Evolutionary conservation across 2,113 vertebrate genomes (phyloP), one percentile per base, ranked within the genome.

Genomic region (Amphilophus citrinellus): DNA sequence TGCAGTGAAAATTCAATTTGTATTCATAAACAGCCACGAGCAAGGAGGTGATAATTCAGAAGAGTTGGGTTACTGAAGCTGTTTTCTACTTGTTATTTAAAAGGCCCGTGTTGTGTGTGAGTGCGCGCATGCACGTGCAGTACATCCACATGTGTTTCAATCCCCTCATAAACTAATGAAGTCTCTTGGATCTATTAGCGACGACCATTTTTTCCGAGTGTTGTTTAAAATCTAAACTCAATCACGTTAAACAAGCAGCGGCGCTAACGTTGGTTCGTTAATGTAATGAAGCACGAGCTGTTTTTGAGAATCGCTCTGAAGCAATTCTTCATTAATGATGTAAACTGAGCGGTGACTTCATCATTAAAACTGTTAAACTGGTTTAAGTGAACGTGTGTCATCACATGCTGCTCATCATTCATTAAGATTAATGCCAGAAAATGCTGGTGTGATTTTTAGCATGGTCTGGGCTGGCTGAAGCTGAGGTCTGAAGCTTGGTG

Each of bases 1-100:
- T 68, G 88, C 82, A 76, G 91, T 24, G 75, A 76, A 94, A 95
- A 96, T 95, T 95, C 94, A 94, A 96, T 96, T 96, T 96, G 94
- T 94, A 92, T 95, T 94, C 93, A 93, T 92, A 94, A 94, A 95
- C 92, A 93, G 93, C 94, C 94, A 94, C 90, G 6, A 94, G 93
- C 90, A 88, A 87, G 91, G 82, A 90, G 93, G 89, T 91, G 93
- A 95, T 95, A 92, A 95, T 95, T 96, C 92, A 95, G 86, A 91
- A 79, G 88, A 94, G 91, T 90, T 92, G 85, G 87, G 88, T 91
- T 84, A 83, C 91, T 90, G 83, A 84, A 93, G 92, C 93, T 93
- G 89, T 91, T 92, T 90, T 61, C 75, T 71, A 83, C 77, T 76
- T 92, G 91, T 96, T 96, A 94, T 95, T 96, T 95, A 95, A 94